Evolutionary conservation across 2,888 invertebrate genomes (phyloP), one percentile per base, ranked within the genome.

Genomic region (Penaeus monodon): DNA sequence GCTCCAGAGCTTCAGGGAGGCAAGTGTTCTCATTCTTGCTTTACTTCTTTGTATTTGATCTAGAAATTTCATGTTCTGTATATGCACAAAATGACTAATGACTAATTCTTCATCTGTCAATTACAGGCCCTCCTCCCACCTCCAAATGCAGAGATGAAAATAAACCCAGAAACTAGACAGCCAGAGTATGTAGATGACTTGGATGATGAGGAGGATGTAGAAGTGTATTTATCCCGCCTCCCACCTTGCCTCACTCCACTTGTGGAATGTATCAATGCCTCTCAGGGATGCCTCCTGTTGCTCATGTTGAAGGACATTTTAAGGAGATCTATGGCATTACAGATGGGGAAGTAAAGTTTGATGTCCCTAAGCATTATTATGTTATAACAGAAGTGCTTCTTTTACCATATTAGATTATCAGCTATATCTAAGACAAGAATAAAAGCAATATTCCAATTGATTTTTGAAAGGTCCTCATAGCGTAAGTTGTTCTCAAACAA

Each of bases 241-340:
- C 99, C 99, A 64, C 95, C 94, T 84, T 94, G 96, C 93, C 96
- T 96, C 90, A 94, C 94, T 27, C 94, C 96, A 91, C 94, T 99
- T 89, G 95, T 96, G 91, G 96, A 97, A 92, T 96, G 97, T 92
- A 96, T 99, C 92, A 96, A 95, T 76, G 96, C 97, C 83, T 97
- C 98, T 90, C 98, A 99, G 93, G 99, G 99, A 90, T 99, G 99
- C 92, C 94, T 99, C 92, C 94, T 99, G 86, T 94, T 99, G 88
- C 94, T 99, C 73, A 96, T 97, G 92, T 94, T 99, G 90, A 98
- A 99, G 92, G 97, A 99, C 99, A 99, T 92, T 94, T 99, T 90
- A 99, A 99, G 93, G 98, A 98, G 92, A 95, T 98, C 91, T 99
- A 98, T 92, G 97, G 98, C 17, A 95, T 99, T 92, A 99, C 97